A percentile compares a stretch with the other conserved stretches of the same genome.
phyloP scores from a whole-genome alignment of 2,888 invertebrate species.

The Aproaerema taeniolella region DNA sequence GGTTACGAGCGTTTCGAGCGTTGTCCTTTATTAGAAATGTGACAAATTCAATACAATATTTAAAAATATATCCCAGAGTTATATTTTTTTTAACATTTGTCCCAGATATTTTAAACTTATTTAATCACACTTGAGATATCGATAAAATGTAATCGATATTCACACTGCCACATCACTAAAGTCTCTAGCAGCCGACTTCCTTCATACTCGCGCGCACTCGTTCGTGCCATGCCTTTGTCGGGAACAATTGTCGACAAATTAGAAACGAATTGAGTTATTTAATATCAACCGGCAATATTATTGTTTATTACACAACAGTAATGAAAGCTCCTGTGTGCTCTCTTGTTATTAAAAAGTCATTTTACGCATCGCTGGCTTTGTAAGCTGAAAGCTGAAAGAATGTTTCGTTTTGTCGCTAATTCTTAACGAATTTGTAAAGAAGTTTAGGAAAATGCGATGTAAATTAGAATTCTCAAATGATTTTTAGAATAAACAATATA shows the following conservation, averaged over 20 bases:
- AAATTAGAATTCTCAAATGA: no score
- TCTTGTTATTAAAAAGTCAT: constrained; percentile 16
- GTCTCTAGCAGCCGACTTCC: constrained; percentile 69
- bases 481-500: no score
- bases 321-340: constrained; percentile 29
- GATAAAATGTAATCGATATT: constrained; percentile 29
- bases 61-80: no score
- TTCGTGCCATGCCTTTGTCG: constrained; percentile 75
- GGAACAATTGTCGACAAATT: constrained; percentile 77
- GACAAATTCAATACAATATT: no score
- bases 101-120: no score
- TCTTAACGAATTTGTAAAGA: no score
- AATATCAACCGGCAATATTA: constrained; percentile 70
- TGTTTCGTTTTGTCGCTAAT: no score
- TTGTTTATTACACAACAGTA: constrained; percentile 50
- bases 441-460: no score
- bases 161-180: constrained; percentile 35
- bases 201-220: constrained; percentile 76
- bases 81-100: no score
- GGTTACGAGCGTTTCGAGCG: no score
- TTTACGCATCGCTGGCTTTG: constrained; percentile 7
- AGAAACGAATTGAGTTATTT: constrained; percentile 78
- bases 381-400: not conserved
- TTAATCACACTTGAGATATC: no score
- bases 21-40: no score